These are phyloP conservation scores for Bombus impatiens DNA, from an alignment of 1,140 invertebrate genomes.

Conservation along the genomic window DNA sequence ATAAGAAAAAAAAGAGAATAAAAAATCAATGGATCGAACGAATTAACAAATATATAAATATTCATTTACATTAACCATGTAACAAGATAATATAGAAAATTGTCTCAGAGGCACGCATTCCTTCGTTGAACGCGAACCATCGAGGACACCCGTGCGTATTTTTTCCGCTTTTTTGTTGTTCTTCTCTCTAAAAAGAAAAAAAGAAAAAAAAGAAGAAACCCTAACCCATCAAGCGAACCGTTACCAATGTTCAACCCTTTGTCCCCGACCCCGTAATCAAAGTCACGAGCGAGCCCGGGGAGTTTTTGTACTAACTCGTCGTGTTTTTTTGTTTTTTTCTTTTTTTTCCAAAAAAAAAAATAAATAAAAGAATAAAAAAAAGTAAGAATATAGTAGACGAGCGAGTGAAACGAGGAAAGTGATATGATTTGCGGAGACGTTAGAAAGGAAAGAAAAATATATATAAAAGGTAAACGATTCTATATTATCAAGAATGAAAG, in stretches of 20 bases:
- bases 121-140: slow-evolving; percentile 33
- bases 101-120: slow-evolving; percentile 33
- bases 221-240: slow-evolving; percentile 43
- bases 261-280: slow-evolving; percentile 40
- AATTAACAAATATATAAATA: not conserved
- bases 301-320: slow-evolving; percentile 68
- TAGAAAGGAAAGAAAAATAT: not conserved
- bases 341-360: not conserved
- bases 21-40: not conserved
- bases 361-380: not conserved
- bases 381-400: slow-evolving; percentile 54
- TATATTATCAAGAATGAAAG: not conserved
- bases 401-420: slow-evolving; percentile 68
- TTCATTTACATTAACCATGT: not conserved
- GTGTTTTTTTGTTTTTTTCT: slow-evolving; percentile 31
- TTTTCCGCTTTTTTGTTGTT: slow-evolving; percentile 57
- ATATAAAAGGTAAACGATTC: not conserved
- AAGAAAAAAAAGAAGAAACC: slow-evolving; percentile 20
- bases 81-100: not conserved
- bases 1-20: not conserved
- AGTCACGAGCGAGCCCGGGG: slow-evolving; percentile 46
- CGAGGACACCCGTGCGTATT: slow-evolving; percentile 35
- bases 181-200: slow-evolving; percentile 23
- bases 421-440: not conserved
- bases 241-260: slow-evolving; percentile 25